A percentile compares a stretch with the other conserved stretches of the same genome.
Evolutionary conservation across 2,888 invertebrate species (phyloP).

Genomic region (Trimorus sp.): DNA sequence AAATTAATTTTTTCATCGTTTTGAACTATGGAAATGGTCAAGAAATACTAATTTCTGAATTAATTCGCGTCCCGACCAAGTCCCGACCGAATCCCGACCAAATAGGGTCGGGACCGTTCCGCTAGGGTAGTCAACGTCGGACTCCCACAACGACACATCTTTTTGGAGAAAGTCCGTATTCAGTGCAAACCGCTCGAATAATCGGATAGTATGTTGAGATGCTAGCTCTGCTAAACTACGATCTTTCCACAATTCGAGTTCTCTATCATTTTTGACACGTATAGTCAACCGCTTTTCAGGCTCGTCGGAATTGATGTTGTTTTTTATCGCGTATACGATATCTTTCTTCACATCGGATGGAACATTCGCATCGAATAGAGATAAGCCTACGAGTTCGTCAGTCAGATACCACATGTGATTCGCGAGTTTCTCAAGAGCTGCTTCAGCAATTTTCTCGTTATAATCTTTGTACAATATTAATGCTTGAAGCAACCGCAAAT

Average conservation of each 20-base stretch:
- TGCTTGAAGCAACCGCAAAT: constrained; percentile 13
- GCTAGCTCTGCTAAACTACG: background rate
- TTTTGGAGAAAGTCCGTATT: constrained; percentile 10
- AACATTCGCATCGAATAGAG: constrained; percentile 19
- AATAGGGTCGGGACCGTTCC: too few relatives aligned
- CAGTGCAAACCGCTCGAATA: constrained; percentile 1
- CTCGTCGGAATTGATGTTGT: background rate
- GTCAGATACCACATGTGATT: constrained; percentile 36
- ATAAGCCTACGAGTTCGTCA: constrained; percentile 13
- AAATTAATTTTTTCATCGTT: too few relatives aligned
- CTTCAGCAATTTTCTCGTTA: constrained; percentile 2
- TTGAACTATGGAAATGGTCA: too few relatives aligned
- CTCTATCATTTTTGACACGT: background rate
- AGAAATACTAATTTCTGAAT: too few relatives aligned
- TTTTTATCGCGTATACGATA: background rate
- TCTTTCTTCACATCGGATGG: background rate
- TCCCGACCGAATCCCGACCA: too few relatives aligned
- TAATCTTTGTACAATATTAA: background rate
- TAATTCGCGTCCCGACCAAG: too few relatives aligned
- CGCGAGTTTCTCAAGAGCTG: constrained; percentile 25
- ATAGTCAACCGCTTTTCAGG: constrained; percentile 5
- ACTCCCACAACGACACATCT: constrained; percentile 4
- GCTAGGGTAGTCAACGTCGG: too few relatives aligned
- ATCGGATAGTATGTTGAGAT: background rate
- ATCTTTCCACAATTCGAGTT: constrained; percentile 9